Base-by-base conservation (phyloP, 53 echinoderm and acorn worm genomes). In the Temnopleurus reevesii region DNA sequence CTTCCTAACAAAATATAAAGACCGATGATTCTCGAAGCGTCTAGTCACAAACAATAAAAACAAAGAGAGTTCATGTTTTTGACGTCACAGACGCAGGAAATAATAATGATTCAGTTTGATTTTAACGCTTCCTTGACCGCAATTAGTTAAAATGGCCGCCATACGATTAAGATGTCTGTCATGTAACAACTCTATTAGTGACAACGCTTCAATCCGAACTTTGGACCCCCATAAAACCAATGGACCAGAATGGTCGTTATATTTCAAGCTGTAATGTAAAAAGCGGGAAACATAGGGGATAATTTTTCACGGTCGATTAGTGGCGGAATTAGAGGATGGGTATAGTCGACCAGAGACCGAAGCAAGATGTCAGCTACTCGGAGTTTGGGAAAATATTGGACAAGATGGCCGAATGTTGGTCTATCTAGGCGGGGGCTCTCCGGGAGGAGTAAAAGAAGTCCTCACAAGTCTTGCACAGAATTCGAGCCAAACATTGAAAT, bases 251-350 rank as follows among this genome's bases (percentile, higher is more conserved):
- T n/a, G n/a, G 71, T 41, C 71, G 41, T 71, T 5, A 71, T 71
- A 36, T 8, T 71, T 71, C 41, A n/a, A 10, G 71, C 41, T 71
- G 23, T 41, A 6, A 71, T 41, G 5, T 21, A 36, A 58, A n/a
- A 64, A 71, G 71, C 79, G 79, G 79, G 19, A 49, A 79, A 45
- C 45, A 51, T 47, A 46, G 36, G 47, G 28, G 79, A 41, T 6
- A 27, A 49, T 46, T 79, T 79, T 79, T 79, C 79, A 79, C 79
- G 79, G 79, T 79, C 79, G 79, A 79, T 79, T 79, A 21, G 24
- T n/a, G 28, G 28, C 49, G 47, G 28, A 46, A 77, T 77, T 45
- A 21, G 59, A 59, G 21, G 46, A 21, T 21, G 27, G 71, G 41
- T 36, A 21, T 71, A 71, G 8, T 7, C 38, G 71, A 41, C 23